These are phyloP conservation scores for Pangasius sanitwongsei DNA, from an alignment of 2,797 vertebrate genomes.

Conservation along the genomic window DNA sequence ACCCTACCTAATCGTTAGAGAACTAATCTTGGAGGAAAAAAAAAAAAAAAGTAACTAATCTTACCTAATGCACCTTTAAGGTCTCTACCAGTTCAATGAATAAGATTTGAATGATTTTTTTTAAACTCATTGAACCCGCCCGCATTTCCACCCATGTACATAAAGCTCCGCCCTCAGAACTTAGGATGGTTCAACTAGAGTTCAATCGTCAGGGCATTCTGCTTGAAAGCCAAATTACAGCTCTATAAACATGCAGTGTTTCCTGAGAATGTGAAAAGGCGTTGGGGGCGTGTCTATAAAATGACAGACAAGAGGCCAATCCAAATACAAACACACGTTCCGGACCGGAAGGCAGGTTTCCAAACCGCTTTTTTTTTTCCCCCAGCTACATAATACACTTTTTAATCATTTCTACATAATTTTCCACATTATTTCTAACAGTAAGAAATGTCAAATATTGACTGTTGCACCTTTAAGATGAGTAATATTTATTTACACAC, in stretches of 20 bases:
- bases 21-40: not conserved
- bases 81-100: not conserved
- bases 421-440: not conserved
- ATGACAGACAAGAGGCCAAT: not conserved
- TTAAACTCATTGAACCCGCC: not conserved
- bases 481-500: constrained; percentile 11
- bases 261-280: not conserved
- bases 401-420: not conserved
- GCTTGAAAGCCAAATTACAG: not conserved
- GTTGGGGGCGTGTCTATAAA: not conserved
- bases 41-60: no score
- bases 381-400: not conserved
- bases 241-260: not conserved
- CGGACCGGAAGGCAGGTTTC: not conserved
- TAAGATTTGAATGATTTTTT: not conserved
- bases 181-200: not conserved
- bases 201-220: not conserved
- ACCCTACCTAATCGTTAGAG: not conserved
- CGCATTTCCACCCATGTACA: not conserved
- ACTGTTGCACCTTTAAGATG: no score
- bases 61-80: not conserved
- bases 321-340: not conserved
- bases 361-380: not conserved
- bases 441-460: not conserved
- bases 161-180: not conserved